Conservation (phyloP, 2,113 vertebrate genomes). For the Perccottus glenii region DNA sequence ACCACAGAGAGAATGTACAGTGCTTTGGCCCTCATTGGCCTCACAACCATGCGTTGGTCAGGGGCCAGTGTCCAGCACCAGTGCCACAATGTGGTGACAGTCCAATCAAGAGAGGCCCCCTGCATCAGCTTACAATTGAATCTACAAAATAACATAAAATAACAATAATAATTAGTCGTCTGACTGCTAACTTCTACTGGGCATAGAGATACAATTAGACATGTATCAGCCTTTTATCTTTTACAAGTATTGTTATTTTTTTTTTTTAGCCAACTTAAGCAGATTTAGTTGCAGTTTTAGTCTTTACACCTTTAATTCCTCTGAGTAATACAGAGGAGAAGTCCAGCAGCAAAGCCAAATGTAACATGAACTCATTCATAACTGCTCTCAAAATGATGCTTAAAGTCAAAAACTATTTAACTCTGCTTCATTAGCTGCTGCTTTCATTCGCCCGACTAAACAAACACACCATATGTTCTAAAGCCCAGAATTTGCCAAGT, state of each 20-base stretch:
- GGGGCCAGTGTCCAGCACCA: constrained; percentile 60
- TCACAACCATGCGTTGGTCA: not conserved
- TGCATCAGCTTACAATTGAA: constrained; percentile 59
- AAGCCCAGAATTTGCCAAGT: constrained; percentile 33
- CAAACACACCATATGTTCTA: constrained; percentile 31
- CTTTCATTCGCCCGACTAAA: constrained; percentile 26
- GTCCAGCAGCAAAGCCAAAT: not conserved
- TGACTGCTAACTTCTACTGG: too few relatives aligned
- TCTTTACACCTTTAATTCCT: not conserved
- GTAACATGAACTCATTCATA: constrained; percentile 6
- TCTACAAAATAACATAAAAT: constrained; percentile 22
- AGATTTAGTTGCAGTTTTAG: not conserved
- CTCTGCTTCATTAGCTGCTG: constrained; percentile 7
- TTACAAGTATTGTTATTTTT: too few relatives aligned
- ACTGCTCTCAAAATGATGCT: constrained; percentile 1
- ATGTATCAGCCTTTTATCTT: too few relatives aligned
- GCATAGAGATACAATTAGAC: too few relatives aligned
- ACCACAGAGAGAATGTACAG: not conserved
- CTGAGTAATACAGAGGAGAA: not conserved
- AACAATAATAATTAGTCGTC: not conserved
- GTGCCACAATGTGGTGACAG: constrained; percentile 66
- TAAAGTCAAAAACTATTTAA: constrained; percentile 3
- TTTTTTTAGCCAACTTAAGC: too few relatives aligned
- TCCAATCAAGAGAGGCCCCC: constrained; percentile 55
- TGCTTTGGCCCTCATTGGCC: not conserved